Percentiles rank a stretch among this genome's conserved stretches.
Evolutionary conservation across 2,888 invertebrate species (phyloP).

Genomic region (Thera obeliscata): DNA sequence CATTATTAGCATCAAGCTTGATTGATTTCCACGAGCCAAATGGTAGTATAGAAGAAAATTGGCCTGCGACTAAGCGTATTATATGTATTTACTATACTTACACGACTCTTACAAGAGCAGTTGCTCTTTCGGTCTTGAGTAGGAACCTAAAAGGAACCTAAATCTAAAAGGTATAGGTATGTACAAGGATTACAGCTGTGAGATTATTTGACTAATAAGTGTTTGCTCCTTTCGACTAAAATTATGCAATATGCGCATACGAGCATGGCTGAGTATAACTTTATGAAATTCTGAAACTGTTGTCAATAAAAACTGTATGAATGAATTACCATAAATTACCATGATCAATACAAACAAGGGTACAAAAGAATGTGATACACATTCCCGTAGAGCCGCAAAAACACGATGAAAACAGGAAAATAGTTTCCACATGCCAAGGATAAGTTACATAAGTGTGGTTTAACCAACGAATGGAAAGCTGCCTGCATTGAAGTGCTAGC

Average conservation of each 20-base stretch:
- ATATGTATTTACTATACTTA: not conserved
- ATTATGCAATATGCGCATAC: not conserved
- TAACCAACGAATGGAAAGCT: constrained; percentile 26
- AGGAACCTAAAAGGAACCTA: no score
- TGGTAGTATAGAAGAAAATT: no score
- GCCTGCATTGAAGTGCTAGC: constrained; percentile 16
- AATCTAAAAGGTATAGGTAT: not conserved
- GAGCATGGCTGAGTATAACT: no score
- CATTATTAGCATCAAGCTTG: no score
- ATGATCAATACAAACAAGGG: constrained; percentile 21
- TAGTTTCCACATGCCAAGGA: constrained; percentile 38
- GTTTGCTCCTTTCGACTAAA: not conserved
- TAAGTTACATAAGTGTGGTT: constrained; percentile 37
- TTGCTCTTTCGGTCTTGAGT: not conserved
- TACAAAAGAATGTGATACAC: constrained; percentile 19
- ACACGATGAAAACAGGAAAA: constrained; percentile 35
- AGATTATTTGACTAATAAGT: not conserved
- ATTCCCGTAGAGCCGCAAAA: constrained; percentile 22
- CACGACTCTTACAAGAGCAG: not conserved
- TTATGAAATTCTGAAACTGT: not conserved
- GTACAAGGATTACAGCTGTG: not conserved
- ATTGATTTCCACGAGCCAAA: no score
- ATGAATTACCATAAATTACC: constrained; percentile 6
- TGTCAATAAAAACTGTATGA: not conserved
- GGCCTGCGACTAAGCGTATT: no score